Evolutionary conservation across 2,113 vertebrate species (phyloP).

Genomic region (Arvicanthis niloticus): DNA sequence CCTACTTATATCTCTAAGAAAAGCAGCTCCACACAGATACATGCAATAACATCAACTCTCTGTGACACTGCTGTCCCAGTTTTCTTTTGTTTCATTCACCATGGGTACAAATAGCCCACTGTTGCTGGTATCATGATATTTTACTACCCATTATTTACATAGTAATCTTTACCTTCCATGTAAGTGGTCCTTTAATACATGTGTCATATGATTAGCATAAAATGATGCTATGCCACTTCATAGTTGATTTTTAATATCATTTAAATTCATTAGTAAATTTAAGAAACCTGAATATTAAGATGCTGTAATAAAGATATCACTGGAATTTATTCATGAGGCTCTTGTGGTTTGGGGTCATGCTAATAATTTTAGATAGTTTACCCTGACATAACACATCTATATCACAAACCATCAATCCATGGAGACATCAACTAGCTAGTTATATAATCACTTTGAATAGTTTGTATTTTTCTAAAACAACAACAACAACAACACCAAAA

Average conservation of each 20-base stretch:
- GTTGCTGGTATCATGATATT: background rate
- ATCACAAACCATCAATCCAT: background rate
- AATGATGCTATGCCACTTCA: too few relatives aligned
- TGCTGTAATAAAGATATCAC: background rate
- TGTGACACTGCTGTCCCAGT: background rate
- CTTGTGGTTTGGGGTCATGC: background rate
- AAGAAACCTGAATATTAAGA: background rate
- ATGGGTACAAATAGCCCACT: background rate
- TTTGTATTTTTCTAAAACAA: constrained; percentile 34
- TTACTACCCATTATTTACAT: background rate
- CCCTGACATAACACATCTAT: background rate
- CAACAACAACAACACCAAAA: too few relatives aligned
- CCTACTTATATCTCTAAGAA: background rate
- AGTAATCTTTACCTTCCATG: background rate
- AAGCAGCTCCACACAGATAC: background rate
- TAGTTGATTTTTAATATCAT: background rate
- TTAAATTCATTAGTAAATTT: constrained; percentile 23
- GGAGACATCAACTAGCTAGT: constrained; percentile 3
- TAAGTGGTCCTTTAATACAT: background rate
- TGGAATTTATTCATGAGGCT: background rate
- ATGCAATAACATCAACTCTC: background rate
- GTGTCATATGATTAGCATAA: background rate
- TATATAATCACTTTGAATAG: background rate
- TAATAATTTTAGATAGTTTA: background rate
- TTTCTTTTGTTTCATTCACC: background rate